Percentiles rank a stretch among this genome's conserved stretches.
phyloP scores from a whole-genome alignment of 2,113 vertebrate species.

The Mastomys coucha region DNA sequence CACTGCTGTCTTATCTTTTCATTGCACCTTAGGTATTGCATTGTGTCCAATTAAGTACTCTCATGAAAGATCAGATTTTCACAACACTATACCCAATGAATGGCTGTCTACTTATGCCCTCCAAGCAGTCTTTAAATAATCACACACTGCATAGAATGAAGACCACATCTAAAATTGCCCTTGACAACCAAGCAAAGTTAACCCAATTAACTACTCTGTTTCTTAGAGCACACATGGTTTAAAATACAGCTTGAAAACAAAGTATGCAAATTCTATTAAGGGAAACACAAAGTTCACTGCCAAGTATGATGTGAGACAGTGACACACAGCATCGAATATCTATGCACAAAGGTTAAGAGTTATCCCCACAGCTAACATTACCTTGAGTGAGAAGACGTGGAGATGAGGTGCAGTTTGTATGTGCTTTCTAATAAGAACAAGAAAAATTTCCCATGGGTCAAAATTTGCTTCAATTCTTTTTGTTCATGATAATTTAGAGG shows the following conservation, averaged over 20 bases:
- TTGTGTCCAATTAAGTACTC: slow-evolving; percentile 68
- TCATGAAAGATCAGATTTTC: slow-evolving; percentile 62
- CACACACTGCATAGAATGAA: slow-evolving; percentile 51
- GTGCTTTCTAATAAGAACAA: slow-evolving; percentile 28
- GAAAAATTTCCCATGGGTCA: slow-evolving; percentile 36
- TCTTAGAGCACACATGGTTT: slow-evolving; percentile 53
- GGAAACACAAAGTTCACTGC: slow-evolving; percentile 38
- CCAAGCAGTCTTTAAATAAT: slow-evolving; percentile 52
- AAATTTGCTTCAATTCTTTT: slow-evolving; percentile 42
- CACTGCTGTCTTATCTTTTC: slow-evolving; percentile 68
- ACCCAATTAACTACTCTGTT: slow-evolving; percentile 52
- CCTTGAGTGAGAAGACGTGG: neutral
- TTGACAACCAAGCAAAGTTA: slow-evolving; percentile 64
- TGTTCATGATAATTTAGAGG: slow-evolving; percentile 29
- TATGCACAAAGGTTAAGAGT: slow-evolving; percentile 3
- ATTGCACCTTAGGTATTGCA: slow-evolving; percentile 59
- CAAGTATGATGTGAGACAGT: neutral
- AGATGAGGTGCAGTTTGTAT: neutral
- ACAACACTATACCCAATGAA: neutral
- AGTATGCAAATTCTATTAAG: slow-evolving; percentile 43
- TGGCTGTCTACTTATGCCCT: slow-evolving; percentile 31
- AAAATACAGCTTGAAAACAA: slow-evolving; percentile 55
- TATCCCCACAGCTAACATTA: neutral
- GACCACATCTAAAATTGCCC: slow-evolving; percentile 46
- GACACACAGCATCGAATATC: neutral